Percentiles rank a stretch among this genome's conserved stretches.
phyloP scores from a whole-genome alignment of 2,113 vertebrate genomes.

The Heterotis niloticus region DNA sequence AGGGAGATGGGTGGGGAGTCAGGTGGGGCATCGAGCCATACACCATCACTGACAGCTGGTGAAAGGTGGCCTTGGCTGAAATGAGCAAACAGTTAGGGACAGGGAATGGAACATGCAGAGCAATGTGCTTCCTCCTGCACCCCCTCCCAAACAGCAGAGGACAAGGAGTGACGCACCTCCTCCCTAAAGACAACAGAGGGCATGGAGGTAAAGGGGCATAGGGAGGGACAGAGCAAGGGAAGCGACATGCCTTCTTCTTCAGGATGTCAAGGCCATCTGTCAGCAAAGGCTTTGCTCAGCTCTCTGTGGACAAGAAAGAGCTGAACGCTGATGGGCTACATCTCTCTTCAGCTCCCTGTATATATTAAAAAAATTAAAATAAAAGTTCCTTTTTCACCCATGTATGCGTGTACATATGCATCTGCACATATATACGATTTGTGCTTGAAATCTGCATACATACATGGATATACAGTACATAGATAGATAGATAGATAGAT shows the following conservation, averaged over 20 bases:
- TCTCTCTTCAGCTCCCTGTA: background rate
- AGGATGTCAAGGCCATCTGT: slow-evolving; percentile 20
- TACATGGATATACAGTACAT: background rate
- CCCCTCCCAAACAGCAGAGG: too few relatives aligned
- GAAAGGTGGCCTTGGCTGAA: background rate
- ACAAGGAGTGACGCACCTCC: background rate
- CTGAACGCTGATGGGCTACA: background rate
- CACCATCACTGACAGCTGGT: background rate
- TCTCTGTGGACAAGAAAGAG: background rate
- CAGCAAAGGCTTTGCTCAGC: background rate
- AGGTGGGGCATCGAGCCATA: background rate
- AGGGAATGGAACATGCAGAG: background rate
- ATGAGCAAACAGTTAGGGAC: background rate
- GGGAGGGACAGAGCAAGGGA: background rate
- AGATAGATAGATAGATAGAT: background rate
- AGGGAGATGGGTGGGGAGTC: background rate
- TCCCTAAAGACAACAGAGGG: background rate
- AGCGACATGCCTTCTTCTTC: background rate
- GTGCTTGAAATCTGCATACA: background rate
- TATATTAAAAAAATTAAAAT: background rate
- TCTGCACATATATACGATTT: background rate
- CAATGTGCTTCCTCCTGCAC: background rate
- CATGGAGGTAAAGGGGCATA: background rate
- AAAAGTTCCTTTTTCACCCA: background rate
- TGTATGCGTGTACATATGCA: background rate